Percentiles rank a stretch among this genome's conserved stretches.
Conservation (phyloP, 92 coral and sea anemone genomes). For the Diadumene lineata region DNA sequence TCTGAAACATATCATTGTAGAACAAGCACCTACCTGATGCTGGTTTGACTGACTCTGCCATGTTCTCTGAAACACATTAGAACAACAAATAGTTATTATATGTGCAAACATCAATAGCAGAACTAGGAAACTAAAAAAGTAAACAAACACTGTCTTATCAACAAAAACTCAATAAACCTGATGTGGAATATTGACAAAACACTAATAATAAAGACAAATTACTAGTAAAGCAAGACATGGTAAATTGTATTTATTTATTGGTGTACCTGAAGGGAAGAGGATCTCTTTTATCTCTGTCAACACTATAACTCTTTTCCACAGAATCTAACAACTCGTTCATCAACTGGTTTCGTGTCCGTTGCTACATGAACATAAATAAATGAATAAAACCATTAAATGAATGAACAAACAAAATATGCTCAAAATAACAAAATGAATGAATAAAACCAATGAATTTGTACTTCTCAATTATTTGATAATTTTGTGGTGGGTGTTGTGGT, state of each 20-base stretch:
- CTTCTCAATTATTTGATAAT: too few relatives aligned
- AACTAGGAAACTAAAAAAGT: not conserved
- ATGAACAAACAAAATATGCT: too few relatives aligned
- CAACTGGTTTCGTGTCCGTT: constrained; percentile 79
- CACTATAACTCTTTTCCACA: constrained; percentile 39
- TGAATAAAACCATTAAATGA: not conserved
- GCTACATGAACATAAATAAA: constrained; percentile 30
- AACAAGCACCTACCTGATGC: constrained; percentile 20
- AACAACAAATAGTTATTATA: not conserved
- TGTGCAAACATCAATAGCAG: not conserved
- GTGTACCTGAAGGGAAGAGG: constrained; percentile 43
- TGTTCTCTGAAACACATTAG: constrained; percentile 13
- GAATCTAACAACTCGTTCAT: constrained; percentile 74
- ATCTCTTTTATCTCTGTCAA: constrained; percentile 32
- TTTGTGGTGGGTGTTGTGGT: too few relatives aligned
- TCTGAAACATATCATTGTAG: not conserved
- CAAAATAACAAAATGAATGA: too few relatives aligned
- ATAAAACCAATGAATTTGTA: too few relatives aligned
- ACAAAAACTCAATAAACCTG: too few relatives aligned
- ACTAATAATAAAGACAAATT: too few relatives aligned
- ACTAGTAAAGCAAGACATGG: too few relatives aligned
- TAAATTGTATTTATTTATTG: too few relatives aligned
- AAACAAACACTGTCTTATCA: too few relatives aligned
- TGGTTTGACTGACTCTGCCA: constrained; percentile 16
- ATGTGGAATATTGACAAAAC: too few relatives aligned